Evolutionary conservation across 37 sponge, comb jelly and placozoan species (phyloP).

Genomic region (Cladorhizidae sp.): DNA sequence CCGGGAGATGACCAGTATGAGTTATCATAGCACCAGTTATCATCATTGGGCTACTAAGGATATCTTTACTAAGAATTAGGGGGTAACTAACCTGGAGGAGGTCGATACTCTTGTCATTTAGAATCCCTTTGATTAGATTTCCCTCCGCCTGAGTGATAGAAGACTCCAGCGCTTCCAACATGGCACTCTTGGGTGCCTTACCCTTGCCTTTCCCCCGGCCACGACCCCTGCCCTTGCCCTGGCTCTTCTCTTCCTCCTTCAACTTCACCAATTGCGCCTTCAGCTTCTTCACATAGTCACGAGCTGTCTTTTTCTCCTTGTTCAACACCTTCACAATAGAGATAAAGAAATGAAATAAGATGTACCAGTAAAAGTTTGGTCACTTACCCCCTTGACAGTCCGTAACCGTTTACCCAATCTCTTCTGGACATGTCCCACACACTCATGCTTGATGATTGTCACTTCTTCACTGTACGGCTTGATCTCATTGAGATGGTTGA

Average conservation of each 20-base stretch:
- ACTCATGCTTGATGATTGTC: too few species aligned
- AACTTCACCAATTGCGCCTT: not conserved
- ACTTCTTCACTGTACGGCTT: slow-evolving; percentile 26
- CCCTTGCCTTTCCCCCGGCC: slow-evolving; percentile 7
- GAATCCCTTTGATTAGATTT: not conserved
- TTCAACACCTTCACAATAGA: not conserved
- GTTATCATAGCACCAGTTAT: too few species aligned
- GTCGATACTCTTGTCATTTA: not conserved
- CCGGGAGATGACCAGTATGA: too few species aligned
- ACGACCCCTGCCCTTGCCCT: not conserved
- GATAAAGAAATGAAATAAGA: not conserved
- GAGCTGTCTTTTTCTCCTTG: slow-evolving; percentile 6
- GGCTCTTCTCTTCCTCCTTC: too few species aligned
- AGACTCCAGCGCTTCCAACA: not conserved
- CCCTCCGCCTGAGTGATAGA: not conserved
- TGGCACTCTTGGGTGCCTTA: not conserved
- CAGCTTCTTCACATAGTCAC: slow-evolving; percentile 3
- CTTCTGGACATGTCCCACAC: too few species aligned
- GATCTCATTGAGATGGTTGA: slow-evolving; percentile 8
- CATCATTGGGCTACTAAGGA: too few species aligned
- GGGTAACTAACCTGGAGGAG: slow-evolving; percentile 14
- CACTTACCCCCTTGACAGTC: slow-evolving; percentile 9
- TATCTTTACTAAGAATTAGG: too few species aligned
- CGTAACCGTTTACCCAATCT: slow-evolving; percentile 6
- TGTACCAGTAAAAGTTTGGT: not conserved